Evolutionary conservation across 2,797 vertebrate species (phyloP).

Genomic region (Scyliorhinus canicula): DNA sequence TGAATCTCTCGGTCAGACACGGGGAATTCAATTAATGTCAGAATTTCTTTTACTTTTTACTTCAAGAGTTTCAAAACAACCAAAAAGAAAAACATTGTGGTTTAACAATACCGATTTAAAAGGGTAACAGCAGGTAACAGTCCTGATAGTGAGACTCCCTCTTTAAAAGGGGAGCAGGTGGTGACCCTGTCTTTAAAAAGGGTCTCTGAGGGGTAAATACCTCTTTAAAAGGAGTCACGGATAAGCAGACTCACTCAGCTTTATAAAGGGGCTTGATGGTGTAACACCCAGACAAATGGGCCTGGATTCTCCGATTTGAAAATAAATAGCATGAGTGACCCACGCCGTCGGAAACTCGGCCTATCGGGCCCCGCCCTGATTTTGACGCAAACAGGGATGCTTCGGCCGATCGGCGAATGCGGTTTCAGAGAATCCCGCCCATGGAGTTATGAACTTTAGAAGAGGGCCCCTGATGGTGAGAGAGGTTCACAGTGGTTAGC

Average conservation of each 20-base stretch:
- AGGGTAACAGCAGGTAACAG: neutral
- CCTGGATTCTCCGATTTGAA: too few species aligned
- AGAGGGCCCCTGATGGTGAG: neutral
- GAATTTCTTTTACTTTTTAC: neutral
- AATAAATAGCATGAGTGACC: too few species aligned
- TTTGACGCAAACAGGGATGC: too few species aligned
- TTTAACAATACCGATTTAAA: neutral
- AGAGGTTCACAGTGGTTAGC: too few species aligned
- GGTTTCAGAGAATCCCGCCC: too few species aligned
- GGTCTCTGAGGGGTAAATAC: neutral
- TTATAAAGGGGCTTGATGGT: neutral
- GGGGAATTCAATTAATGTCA: neutral
- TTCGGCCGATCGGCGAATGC: too few species aligned
- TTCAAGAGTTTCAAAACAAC: neutral
- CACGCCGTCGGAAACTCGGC: too few species aligned
- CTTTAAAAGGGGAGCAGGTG: neutral
- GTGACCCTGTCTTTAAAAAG: neutral
- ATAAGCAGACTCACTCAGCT: neutral
- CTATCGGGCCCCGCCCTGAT: too few species aligned
- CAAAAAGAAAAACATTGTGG: neutral
- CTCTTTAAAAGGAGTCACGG: neutral
- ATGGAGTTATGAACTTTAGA: too few species aligned
- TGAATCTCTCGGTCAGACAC: neutral
- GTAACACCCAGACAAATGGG: too few species aligned
- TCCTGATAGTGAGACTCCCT: neutral